Evolutionary conservation across 2,113 vertebrate genomes (phyloP).

Genomic region (Gallinago undulata): DNA sequence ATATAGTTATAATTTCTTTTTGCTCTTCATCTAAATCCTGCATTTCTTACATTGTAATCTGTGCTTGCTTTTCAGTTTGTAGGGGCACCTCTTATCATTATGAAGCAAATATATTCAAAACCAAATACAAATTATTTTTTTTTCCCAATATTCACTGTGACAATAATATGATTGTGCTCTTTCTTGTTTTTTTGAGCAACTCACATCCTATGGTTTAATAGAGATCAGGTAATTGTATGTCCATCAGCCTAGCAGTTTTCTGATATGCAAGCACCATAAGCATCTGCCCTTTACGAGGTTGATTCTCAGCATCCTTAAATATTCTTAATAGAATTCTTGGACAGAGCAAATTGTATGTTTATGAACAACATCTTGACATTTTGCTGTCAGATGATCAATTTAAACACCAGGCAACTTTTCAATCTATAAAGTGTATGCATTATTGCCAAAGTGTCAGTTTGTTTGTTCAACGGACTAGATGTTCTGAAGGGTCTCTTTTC

Average conservation of each 20-base stretch:
- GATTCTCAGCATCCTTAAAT: not conserved
- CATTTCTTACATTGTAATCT: not conserved
- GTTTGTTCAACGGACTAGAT: not conserved
- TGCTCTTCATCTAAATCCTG: not conserved
- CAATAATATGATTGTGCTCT: not conserved
- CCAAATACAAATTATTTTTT: not conserved
- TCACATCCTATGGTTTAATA: not conserved
- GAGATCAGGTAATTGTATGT: not conserved
- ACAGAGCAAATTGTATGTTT: not conserved
- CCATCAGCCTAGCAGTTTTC: not conserved
- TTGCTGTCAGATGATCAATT: not conserved
- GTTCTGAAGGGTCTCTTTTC: not conserved
- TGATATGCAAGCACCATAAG: not conserved
- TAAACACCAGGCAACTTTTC: not conserved
- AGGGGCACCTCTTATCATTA: not conserved
- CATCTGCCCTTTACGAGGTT: not conserved
- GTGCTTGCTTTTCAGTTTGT: not conserved
- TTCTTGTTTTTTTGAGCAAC: not conserved
- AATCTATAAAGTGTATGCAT: not conserved
- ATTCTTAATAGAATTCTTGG: not conserved
- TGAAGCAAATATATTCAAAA: not conserved
- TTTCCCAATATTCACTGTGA: not conserved
- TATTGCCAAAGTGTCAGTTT: constrained; percentile 20
- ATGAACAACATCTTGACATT: not conserved
- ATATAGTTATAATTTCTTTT: not conserved